These are phyloP conservation scores for Aricia agestis DNA, from an alignment of 1,140 invertebrate genomes.

Conservation along the genomic window DNA sequence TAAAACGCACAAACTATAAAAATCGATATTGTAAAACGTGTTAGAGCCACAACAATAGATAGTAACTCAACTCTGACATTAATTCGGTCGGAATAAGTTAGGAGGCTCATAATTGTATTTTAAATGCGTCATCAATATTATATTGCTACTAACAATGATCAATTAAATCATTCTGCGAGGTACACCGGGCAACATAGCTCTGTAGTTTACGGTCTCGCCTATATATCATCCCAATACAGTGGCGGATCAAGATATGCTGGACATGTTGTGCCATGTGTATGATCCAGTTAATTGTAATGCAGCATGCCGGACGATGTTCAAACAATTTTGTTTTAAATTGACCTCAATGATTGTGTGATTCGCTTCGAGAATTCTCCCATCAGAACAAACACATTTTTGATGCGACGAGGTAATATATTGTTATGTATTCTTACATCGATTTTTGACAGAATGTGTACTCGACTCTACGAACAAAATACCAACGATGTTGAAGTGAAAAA, in stretches of 20 bases:
- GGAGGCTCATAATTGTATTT: too few relatives aligned
- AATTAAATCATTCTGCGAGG: slow-evolving; percentile 1
- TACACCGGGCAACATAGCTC: neutral
- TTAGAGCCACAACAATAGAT: too few relatives aligned
- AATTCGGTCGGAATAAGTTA: too few relatives aligned
- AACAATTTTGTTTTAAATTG: slow-evolving; percentile 1
- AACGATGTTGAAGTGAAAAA: too few relatives aligned
- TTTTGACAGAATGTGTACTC: too few relatives aligned
- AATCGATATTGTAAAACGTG: too few relatives aligned
- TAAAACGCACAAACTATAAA: too few relatives aligned
- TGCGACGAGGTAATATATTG: neutral
- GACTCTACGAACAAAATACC: too few relatives aligned
- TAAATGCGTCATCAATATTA: neutral
- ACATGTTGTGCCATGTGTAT: neutral
- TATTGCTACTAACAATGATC: neutral
- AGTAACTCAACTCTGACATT: too few relatives aligned
- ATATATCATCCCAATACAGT: neutral
- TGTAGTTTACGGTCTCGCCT: neutral
- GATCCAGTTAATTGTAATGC: slow-evolving; percentile 4
- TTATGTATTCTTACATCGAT: too few relatives aligned
- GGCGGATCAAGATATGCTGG: neutral
- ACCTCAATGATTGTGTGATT: neutral
- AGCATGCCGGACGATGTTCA: neutral
- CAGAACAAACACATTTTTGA: neutral
- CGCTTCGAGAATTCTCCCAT: neutral